Percentiles rank a stretch among this genome's conserved stretches.
These are phyloP conservation scores for Drosophila merina DNA, from an alignment of 2,888 invertebrate species.

Conservation along the genomic window DNA sequence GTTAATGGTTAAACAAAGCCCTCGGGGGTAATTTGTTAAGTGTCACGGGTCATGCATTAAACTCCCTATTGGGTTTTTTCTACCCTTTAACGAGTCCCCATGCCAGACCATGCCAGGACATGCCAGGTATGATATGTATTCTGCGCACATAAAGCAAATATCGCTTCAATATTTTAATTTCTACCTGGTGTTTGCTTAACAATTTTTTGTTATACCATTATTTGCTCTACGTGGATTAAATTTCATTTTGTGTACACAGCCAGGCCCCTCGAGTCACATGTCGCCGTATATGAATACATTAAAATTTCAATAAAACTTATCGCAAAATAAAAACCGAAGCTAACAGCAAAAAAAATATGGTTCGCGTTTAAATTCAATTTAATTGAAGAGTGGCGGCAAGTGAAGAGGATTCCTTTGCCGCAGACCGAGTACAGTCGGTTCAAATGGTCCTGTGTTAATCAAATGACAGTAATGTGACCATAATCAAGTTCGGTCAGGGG, in stretches of 20 bases:
- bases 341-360: constrained; percentile 17
- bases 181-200: constrained; percentile 32
- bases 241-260: constrained; percentile 33
- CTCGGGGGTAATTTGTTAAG: constrained; percentile 10
- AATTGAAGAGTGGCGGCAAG: constrained; percentile 1
- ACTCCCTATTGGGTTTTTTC: neutral
- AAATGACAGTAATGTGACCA: constrained; percentile 39
- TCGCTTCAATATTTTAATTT: constrained; percentile 26
- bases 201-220: constrained; percentile 22
- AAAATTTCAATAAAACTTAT: constrained; percentile 48
- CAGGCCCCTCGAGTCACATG: constrained; percentile 27
- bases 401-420: constrained; percentile 14
- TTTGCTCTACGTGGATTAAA: constrained; percentile 46
- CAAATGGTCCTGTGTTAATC: constrained; percentile 34
- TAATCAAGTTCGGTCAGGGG: constrained; percentile 26
- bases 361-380: constrained; percentile 19
- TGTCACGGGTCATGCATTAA: neutral
- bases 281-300: constrained; percentile 42
- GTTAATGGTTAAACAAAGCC: constrained; percentile 16
- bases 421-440: constrained; percentile 3
- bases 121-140: constrained; percentile 3
- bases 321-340: constrained; percentile 15
- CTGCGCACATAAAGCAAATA: constrained; percentile 43
- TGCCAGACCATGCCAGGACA: neutral
- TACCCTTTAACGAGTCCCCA: neutral